Percentiles rank a stretch among this genome's conserved stretches.
Evolutionary conservation across 2,888 invertebrate species (phyloP).

Genomic region (Linnaemya tessellans): DNA sequence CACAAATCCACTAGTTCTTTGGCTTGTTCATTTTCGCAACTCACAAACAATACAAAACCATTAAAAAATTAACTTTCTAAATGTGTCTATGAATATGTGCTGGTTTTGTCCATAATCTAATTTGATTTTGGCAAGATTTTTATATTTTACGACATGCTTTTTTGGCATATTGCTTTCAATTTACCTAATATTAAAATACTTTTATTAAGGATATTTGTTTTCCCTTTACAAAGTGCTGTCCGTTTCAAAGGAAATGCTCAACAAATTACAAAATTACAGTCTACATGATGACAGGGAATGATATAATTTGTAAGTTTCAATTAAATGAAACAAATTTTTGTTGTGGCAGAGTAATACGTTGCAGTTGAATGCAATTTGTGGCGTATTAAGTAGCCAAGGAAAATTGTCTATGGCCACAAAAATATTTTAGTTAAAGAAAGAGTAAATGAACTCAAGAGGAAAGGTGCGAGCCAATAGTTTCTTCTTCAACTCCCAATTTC

Average conservation of each 20-base stretch:
- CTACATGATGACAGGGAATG: conserved; percentile 25
- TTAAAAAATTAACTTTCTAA: conserved; percentile 52
- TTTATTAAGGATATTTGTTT: conserved; percentile 30
- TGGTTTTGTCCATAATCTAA: conserved; percentile 51
- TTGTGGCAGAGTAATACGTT: not conserved
- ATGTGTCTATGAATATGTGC: conserved; percentile 22
- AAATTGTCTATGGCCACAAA: not conserved
- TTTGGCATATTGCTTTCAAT: conserved; percentile 39
- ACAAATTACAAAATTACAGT: conserved; percentile 55
- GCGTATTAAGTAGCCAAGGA: not conserved
- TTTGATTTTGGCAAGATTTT: conserved; percentile 71
- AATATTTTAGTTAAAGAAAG: not conserved
- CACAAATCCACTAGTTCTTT: conserved; percentile 3
- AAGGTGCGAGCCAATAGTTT: not conserved
- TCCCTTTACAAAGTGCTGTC: not conserved
- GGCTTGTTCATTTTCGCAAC: conserved; percentile 5
- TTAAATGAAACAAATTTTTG: conserved; percentile 18
- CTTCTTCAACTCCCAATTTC: no score
- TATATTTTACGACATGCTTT: conserved; percentile 62
- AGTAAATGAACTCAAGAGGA: no score
- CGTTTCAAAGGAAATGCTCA: conserved; percentile 30
- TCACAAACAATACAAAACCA: conserved; percentile 30
- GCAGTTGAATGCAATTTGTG: not conserved
- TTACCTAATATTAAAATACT: conserved; percentile 45
- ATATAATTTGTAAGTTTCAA: conserved; percentile 24